A percentile compares a stretch with the other conserved stretches of the same genome.
Evolutionary conservation across 2,797 vertebrate species (phyloP).

Genomic region (Anas bahamensis): DNA sequence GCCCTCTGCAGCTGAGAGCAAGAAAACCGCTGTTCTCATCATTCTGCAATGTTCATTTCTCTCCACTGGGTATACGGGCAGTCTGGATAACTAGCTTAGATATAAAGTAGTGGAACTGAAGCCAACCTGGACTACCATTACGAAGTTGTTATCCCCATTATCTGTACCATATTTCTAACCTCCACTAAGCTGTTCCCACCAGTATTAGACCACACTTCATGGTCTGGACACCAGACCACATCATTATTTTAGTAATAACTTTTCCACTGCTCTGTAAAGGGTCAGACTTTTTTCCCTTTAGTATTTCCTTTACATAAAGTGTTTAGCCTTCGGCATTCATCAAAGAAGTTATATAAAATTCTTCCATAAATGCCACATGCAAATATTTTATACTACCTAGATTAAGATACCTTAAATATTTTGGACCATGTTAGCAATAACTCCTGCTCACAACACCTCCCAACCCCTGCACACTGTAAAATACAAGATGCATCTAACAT

Average conservation of each 20-base stretch:
- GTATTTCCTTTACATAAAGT: not conserved
- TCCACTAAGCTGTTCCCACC: not conserved
- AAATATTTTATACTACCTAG: not conserved
- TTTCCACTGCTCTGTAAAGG: not conserved
- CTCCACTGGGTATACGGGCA: not conserved
- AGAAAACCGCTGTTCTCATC: rapidly evolving
- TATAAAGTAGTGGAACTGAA: not conserved
- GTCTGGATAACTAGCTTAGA: not conserved
- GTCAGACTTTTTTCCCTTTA: not conserved
- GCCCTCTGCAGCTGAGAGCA: not conserved
- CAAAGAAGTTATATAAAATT: not conserved
- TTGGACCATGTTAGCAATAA: not conserved
- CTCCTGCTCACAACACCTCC: not conserved
- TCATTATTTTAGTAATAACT: not conserved
- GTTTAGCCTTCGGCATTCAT: not conserved
- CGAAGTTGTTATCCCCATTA: not conserved
- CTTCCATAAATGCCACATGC: not conserved
- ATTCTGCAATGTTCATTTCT: not conserved
- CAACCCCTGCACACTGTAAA: not conserved
- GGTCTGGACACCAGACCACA: not conserved
- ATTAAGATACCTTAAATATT: not conserved
- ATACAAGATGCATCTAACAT: not conserved
- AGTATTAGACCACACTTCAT: not conserved
- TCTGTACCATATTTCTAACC: not conserved
- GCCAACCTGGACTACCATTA: not conserved